Conservation (phyloP, 2,797 vertebrate species). For the Sebastes paucispinis region DNA sequence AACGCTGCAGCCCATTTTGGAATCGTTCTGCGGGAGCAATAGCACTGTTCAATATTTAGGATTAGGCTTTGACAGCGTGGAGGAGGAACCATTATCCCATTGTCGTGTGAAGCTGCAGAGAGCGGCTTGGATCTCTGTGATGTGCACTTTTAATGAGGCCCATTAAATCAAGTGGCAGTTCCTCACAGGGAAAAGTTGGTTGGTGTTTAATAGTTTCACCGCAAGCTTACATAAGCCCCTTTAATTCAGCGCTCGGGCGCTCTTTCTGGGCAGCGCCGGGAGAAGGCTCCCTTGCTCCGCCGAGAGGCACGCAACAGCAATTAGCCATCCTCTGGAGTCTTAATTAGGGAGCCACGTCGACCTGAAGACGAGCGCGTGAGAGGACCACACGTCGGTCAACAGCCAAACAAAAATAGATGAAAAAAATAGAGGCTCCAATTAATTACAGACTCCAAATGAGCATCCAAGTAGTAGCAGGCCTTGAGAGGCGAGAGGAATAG, state of each 20-base stretch:
- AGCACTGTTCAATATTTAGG: conserved; percentile 67
- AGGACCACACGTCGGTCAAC: conserved; percentile 83
- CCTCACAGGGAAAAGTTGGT: conserved; percentile 82
- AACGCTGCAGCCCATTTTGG: conserved; percentile 49
- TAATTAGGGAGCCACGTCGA: conserved; percentile 84
- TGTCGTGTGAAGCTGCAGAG: conserved; percentile 69
- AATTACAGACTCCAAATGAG: conserved; percentile 82
- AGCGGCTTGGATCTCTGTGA: conserved; percentile 75
- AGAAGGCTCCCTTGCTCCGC: conserved; percentile 78
- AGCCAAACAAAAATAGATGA: conserved; percentile 85
- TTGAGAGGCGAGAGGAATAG: conserved; percentile 54
- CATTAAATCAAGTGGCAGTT: conserved; percentile 85
- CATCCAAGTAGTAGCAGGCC: conserved; percentile 57
- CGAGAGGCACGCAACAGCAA: conserved; percentile 83
- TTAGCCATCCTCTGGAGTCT: conserved; percentile 86
- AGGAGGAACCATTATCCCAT: conserved; percentile 71
- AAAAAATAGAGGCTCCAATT: conserved; percentile 78
- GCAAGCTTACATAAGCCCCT: conserved; percentile 83
- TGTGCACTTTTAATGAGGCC: conserved; percentile 86
- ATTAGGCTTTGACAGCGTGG: conserved; percentile 68
- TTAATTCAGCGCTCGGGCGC: conserved; percentile 75
- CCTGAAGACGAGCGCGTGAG: conserved; percentile 78
- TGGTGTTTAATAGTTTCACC: conserved; percentile 83
- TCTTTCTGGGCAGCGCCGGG: conserved; percentile 78
- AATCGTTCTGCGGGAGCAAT: conserved; percentile 46